Conservation (phyloP, 2,888 invertebrate species). For the Melipona beecheii region DNA sequence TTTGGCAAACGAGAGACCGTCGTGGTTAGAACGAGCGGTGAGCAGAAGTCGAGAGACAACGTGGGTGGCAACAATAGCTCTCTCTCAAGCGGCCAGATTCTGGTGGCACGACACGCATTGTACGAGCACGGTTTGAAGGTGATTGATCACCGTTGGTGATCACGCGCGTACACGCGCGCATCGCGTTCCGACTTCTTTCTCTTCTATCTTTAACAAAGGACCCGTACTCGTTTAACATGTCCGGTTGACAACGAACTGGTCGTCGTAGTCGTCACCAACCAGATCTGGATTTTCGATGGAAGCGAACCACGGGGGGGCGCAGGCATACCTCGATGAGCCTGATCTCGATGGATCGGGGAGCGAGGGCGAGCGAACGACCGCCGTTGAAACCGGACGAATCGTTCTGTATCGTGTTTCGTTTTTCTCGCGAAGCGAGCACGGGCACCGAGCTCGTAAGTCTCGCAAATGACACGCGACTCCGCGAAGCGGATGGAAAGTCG, state of each 20-base stretch:
- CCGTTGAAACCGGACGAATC: constrained; percentile 3
- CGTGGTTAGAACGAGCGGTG: constrained; percentile 40
- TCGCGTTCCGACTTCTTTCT: constrained; percentile 39
- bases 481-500: constrained; percentile 38
- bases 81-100: constrained; percentile 75
- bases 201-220: constrained; percentile 43
- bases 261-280: constrained; percentile 46
- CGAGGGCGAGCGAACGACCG: constrained; percentile 33
- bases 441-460: neutral
- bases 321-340: constrained; percentile 50
- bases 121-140: constrained; percentile 78
- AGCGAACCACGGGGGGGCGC: constrained; percentile 63
- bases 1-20: constrained; percentile 48
- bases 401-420: neutral
- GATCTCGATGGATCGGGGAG: constrained; percentile 67
- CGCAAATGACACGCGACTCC: neutral
- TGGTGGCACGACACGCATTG: constrained; percentile 78
- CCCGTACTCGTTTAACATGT: constrained; percentile 58
- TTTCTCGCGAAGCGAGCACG: neutral
- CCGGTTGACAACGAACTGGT: constrained; percentile 60
- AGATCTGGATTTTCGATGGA: constrained; percentile 72
- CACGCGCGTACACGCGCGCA: constrained; percentile 58
- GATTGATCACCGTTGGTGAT: constrained; percentile 80
- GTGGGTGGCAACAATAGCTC: constrained; percentile 83
- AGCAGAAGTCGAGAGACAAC: constrained; percentile 68